Percentiles rank a stretch among this genome's conserved stretches.
These are phyloP conservation scores for Amaurobius ferox DNA, from an alignment of 2,888 invertebrate genomes.

Conservation along the genomic window DNA sequence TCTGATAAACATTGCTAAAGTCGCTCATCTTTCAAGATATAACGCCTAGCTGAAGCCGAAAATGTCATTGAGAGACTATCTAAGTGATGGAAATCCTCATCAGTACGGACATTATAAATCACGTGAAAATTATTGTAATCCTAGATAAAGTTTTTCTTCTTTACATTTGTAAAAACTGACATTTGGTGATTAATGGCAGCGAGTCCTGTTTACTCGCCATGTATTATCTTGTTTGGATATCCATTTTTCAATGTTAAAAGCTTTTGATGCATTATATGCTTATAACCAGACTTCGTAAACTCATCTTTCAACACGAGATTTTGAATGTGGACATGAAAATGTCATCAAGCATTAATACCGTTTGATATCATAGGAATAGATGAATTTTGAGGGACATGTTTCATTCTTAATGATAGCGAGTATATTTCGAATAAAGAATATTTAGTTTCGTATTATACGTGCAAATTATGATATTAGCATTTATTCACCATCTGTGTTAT, in stretches of 20 bases:
- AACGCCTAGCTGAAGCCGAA: neutral
- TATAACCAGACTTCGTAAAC: neutral
- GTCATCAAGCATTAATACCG: neutral
- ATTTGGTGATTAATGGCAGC: slow-evolving; percentile 60
- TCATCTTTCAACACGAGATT: neutral
- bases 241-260: slow-evolving; percentile 64
- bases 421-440: too few species aligned
- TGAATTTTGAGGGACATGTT: too few species aligned
- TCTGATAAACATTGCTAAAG: too few species aligned
- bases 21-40: too few species aligned
- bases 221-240: slow-evolving; percentile 44
- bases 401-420: too few species aligned
- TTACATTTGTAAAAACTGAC: slow-evolving; percentile 52
- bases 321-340: neutral
- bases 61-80: neutral
- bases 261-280: neutral
- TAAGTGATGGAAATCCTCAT: neutral
- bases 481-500: too few species aligned
- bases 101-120: slow-evolving; percentile 53
- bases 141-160: slow-evolving; percentile 46
- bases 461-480: too few species aligned
- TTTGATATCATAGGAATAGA: neutral
- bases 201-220: slow-evolving; percentile 31
- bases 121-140: slow-evolving; percentile 62
- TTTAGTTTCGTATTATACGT: too few species aligned